These are phyloP conservation scores for Noctuana brunneofusca DNA, from an alignment of 2,888 invertebrate species.

Conservation along the genomic window DNA sequence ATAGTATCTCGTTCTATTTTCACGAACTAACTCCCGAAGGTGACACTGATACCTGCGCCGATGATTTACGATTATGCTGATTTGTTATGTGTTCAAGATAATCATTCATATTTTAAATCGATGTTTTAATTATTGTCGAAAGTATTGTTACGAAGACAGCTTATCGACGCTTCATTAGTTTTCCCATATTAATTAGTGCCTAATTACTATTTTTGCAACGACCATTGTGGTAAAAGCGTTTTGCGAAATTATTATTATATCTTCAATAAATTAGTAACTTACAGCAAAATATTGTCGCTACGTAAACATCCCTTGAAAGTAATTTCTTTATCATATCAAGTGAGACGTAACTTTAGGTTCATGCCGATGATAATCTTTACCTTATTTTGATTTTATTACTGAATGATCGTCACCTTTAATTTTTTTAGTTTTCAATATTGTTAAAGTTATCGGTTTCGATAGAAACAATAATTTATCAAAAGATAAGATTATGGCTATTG, in stretches of 20 bases:
- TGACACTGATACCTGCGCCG: slow-evolving; percentile 48
- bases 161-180: not conserved
- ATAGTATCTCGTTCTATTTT: slow-evolving; percentile 61
- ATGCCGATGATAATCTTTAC: no score
- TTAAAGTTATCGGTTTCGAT: not conserved
- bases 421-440: not conserved
- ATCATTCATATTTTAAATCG: slow-evolving; percentile 3
- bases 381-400: no score
- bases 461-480: no score
- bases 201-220: not conserved
- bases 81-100: slow-evolving; percentile 7
- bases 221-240: not conserved
- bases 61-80: slow-evolving; percentile 14
- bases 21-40: slow-evolving; percentile 48
- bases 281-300: no score
- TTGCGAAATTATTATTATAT: not conserved
- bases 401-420: not conserved
- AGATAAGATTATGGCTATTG: not conserved
- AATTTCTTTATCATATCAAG: no score
- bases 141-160: not conserved
- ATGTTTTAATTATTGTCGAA: not conserved
- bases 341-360: no score
- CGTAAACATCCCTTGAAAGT: no score
- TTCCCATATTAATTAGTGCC: not conserved
- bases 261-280: no score